phyloP scores from a whole-genome alignment of 2,888 invertebrate species.

The Zeuzera pyrina region DNA sequence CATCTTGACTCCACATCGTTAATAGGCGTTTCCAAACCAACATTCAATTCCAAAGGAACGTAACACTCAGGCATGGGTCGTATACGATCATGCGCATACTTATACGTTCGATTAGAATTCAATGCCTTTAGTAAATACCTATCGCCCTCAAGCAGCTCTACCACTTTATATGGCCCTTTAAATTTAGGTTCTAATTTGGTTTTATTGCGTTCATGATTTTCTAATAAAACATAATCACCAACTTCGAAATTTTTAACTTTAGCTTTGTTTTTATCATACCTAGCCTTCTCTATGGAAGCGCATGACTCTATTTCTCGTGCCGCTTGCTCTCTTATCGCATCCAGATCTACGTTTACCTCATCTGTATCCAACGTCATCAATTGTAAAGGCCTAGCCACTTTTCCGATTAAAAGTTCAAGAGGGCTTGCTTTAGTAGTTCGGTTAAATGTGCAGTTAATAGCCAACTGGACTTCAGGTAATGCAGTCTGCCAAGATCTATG shows the following conservation, averaged over 20 bases:
- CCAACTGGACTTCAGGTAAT: slow-evolving; percentile 4
- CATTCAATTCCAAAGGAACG: too few relatives aligned
- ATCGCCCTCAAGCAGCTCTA: slow-evolving; percentile 14
- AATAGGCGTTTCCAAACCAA: too few relatives aligned
- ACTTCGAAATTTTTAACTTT: slow-evolving; percentile 8
- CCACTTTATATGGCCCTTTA: slow-evolving; percentile 14
- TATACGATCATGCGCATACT: slow-evolving; percentile 16
- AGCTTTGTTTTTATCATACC: slow-evolving; percentile 13
- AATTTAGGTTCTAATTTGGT: slow-evolving; percentile 18
- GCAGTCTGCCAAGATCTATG: slow-evolving; percentile 4
- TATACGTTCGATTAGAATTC: too few relatives aligned
- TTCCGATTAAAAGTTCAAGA: slow-evolving; percentile 4
- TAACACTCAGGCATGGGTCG: not conserved
- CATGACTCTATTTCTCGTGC: slow-evolving; percentile 3
- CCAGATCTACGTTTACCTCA: slow-evolving; percentile 4
- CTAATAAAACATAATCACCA: slow-evolving; percentile 16
- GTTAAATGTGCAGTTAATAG: slow-evolving; percentile 5
- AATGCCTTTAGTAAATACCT: slow-evolving; percentile 11
- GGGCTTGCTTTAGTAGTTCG: slow-evolving; percentile 4
- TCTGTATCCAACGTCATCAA: slow-evolving; percentile 2
- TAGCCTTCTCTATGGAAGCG: slow-evolving; percentile 11
- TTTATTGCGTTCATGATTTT: slow-evolving; percentile 16
- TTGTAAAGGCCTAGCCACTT: slow-evolving; percentile 2
- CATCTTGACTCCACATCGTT: too few relatives aligned
- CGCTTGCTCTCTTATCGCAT: slow-evolving; percentile 7